Base-by-base conservation (phyloP, 2,888 invertebrate species). In the Drosophila prolongata region DNA sequence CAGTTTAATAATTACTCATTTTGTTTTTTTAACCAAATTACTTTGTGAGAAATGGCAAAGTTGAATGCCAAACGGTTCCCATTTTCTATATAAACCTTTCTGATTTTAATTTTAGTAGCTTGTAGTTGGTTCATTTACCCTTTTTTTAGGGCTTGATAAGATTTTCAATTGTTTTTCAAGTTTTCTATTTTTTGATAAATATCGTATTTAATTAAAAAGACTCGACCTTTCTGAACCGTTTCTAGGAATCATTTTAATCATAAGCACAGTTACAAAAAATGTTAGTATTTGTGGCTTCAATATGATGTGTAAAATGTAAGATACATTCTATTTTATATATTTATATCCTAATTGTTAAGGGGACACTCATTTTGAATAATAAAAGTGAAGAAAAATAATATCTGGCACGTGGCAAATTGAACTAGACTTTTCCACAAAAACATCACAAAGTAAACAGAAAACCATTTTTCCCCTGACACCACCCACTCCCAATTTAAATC, bases 1-100 rank as follows among this genome's bases (percentile, higher is more conserved):
- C 54, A 68, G 56, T 76, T 80, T 80, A 76, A 76, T 84, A 83
- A 87, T 88, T 80, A 84, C 84, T 87, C 75, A 87, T 75, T 88
- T 88, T 34, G 50, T 27, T 68, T 75, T 85, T 76, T 75, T 78
- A 75, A 60, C 87, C 67, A 86, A 83, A 86, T 86, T 80, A 80
- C 72, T 76, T 87, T 86, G 71, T 71, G 54, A 67, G 55, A 74
- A 74, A 75, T 67, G 60, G 68, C 43, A 67, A 74, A 66, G 44
- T 57, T 68, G 74, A 66, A 64, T 80, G 75, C 80, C 68, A 86
- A 81, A 65, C 68, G 67, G 68, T 65, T 53, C 67, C 16, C 55
- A 24, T 68, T 47, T 68, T 68, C 24, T 34, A 69, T 34, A 35
- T 44, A 24, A 56, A 30, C 66, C 58, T 30, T 57, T 69, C 42